Conservation (phyloP, 1,140 invertebrate species). For the Eriosoma lanigerum region DNA sequence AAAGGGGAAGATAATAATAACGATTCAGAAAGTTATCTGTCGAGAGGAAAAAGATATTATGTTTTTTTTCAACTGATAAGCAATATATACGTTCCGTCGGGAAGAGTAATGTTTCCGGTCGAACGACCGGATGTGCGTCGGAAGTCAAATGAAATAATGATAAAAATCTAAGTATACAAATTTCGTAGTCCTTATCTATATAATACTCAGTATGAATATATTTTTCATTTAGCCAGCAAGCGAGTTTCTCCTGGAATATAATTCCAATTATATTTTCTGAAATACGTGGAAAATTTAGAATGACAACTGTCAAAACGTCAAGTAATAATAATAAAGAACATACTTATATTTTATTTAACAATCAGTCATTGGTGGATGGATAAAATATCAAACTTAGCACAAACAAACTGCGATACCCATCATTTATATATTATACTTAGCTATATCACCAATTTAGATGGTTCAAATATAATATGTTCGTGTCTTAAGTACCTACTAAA, state of each 20-base stretch:
- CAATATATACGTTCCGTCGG: slow-evolving; percentile 16
- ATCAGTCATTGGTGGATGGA: too few species aligned
- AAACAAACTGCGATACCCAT: too few species aligned
- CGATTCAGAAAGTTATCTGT: slow-evolving; percentile 49
- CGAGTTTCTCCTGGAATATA: background rate
- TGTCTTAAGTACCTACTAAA: too few species aligned
- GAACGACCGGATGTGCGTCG: slow-evolving; percentile 45
- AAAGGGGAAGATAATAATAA: slow-evolving; percentile 36
- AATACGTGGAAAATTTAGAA: background rate
- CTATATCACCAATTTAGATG: too few species aligned
- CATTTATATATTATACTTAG: too few species aligned
- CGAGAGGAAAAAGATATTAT: slow-evolving; percentile 46
- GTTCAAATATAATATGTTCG: too few species aligned
- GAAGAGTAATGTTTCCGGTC: slow-evolving; percentile 44
- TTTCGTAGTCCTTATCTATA: slow-evolving; percentile 39
- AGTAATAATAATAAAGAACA: too few species aligned
- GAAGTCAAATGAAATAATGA: slow-evolving; percentile 36
- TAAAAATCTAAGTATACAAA: slow-evolving; percentile 27
- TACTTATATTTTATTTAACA: too few species aligned
- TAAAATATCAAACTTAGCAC: too few species aligned
- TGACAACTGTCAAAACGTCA: background rate
- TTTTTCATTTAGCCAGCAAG: slow-evolving; percentile 22
- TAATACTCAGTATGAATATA: background rate
- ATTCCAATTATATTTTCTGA: background rate
- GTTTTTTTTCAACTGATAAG: slow-evolving; percentile 33